Base-by-base conservation (phyloP, 2,797 vertebrate species). In the Hydrophis major region DNA sequence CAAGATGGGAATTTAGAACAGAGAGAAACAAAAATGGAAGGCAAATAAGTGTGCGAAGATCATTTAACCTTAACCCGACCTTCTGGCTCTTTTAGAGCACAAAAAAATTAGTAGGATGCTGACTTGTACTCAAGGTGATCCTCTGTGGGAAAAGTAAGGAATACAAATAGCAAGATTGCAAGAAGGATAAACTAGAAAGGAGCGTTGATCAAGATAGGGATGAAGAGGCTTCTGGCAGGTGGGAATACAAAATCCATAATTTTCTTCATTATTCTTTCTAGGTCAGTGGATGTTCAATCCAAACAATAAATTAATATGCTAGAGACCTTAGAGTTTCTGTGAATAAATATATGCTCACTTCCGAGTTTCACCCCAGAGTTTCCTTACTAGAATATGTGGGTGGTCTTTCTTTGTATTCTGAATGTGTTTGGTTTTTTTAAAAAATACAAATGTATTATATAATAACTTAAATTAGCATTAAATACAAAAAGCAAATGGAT, bases 261-360 rank as follows among this genome's bases (percentile, higher is more conserved):
- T 95, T 96, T 16, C 86, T 90, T 95, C 16, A 27, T 60, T 88
- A 61, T 78, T 57, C 88, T 55, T 25, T 66, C 91, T 90, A 66
- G 60, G 87, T 93, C 63, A 47, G 16, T 56, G 66, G 88, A 4
- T 4, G 57, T 87, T 22, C 89, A 92, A 89, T 94, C 90, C 55
- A 3, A 56, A 83, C 27, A 6, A 18, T 16, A 91, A 22, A 66
- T 18, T 53, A 91, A 22, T 69, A 87, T 93, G 28, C 69, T 92
- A 8, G 0, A 0, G 4, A 92, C 28, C 78, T 91, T 94, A 61
- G 25, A 55, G 91, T 93, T 95, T 53, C 92, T 66, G 86, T 12
- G 11, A 69, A 42, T 2, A 74, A 0, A 0, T 2, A 37, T 7
- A 0, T 87, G 2, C 60, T 74, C 47, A 55, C 53, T 47, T 1